A percentile compares a stretch with the other conserved stretches of the same genome.
Conservation (phyloP, 2,797 vertebrate genomes). For the Macropodus opercularis region DNA sequence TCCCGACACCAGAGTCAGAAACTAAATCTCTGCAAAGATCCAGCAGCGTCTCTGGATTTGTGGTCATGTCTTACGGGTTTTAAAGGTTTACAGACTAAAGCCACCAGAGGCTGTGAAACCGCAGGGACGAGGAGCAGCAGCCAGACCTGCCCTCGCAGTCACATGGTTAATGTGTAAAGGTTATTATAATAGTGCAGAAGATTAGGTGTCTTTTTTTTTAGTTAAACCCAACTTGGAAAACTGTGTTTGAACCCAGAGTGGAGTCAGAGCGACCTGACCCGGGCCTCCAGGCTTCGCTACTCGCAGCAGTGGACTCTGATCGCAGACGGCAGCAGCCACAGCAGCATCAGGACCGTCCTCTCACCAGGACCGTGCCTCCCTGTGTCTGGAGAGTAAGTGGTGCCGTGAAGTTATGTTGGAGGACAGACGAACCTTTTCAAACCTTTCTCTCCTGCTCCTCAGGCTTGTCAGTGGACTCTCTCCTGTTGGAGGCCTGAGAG, state of each 20-base stretch:
- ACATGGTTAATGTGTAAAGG: too few relatives aligned
- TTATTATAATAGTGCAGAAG: too few relatives aligned
- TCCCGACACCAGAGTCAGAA: too few relatives aligned
- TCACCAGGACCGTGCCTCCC: constrained; percentile 62
- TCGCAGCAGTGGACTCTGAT: constrained; percentile 78
- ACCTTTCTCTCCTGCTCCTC: constrained; percentile 1
- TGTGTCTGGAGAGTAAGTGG: constrained; percentile 70
- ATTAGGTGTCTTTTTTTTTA: too few relatives aligned
- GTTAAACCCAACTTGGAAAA: too few relatives aligned
- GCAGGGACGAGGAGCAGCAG: too few relatives aligned
- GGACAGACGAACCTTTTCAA: too few relatives aligned
- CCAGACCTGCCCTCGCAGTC: too few relatives aligned
- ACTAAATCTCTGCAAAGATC: too few relatives aligned
- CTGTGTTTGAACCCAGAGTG: constrained; percentile 67
- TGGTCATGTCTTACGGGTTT: constrained; percentile 31
- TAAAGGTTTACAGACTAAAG: constrained; percentile 20
- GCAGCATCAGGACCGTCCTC: constrained; percentile 53
- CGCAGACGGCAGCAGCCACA: constrained; percentile 45
- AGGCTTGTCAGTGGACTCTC: constrained; percentile 64
- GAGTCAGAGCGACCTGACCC: constrained; percentile 78
- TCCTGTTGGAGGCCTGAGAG: constrained; percentile 53
- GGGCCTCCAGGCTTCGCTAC: constrained; percentile 66
- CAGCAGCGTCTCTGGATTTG: too few relatives aligned
- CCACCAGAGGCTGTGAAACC: constrained; percentile 20
- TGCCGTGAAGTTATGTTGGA: neutral